A percentile compares a stretch with the other conserved stretches of the same genome.
These are phyloP conservation scores for Agrilus planipennis DNA, from an alignment of 1,140 invertebrate genomes.

Conservation along the genomic window DNA sequence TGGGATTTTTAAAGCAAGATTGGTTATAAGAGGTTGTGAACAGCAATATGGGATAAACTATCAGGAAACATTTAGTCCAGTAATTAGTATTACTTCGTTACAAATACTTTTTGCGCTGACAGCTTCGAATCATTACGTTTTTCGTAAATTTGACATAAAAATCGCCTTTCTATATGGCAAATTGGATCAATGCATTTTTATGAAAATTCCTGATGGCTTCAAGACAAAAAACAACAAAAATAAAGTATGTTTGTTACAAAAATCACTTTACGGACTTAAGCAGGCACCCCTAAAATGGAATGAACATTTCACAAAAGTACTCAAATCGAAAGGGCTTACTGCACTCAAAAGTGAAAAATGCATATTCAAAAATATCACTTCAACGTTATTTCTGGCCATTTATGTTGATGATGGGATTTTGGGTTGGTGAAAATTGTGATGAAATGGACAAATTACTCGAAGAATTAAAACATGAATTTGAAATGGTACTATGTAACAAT, in stretches of 20 bases:
- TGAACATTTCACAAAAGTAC: constrained; percentile 17
- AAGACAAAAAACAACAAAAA: constrained; percentile 7
- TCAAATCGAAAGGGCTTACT: background rate
- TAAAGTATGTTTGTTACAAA: background rate
- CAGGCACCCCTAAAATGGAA: constrained; percentile 27
- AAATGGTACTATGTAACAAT: too few species aligned
- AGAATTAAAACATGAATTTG: background rate
- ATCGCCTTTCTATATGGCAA: constrained; percentile 11
- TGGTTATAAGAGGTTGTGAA: constrained; percentile 19
- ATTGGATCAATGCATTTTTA: constrained; percentile 16
- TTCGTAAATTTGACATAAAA: constrained; percentile 11
- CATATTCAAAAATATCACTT: background rate
- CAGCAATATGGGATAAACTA: constrained; percentile 33
- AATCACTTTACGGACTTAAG: constrained; percentile 21
- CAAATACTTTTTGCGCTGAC: constrained; percentile 29
- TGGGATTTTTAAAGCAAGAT: constrained; percentile 11
- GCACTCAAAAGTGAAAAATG: constrained; percentile 2
- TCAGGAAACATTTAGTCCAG: constrained; percentile 28
- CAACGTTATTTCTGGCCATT: background rate
- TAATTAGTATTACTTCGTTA: constrained; percentile 23
- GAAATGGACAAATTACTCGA: background rate
- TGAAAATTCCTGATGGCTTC: constrained; percentile 14
- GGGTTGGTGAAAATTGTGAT: background rate
- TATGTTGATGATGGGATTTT: constrained; percentile 8
- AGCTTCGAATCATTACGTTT: constrained; percentile 14